Conservation (phyloP, 2,888 invertebrate species). For the Tenthredo amoena region DNA sequence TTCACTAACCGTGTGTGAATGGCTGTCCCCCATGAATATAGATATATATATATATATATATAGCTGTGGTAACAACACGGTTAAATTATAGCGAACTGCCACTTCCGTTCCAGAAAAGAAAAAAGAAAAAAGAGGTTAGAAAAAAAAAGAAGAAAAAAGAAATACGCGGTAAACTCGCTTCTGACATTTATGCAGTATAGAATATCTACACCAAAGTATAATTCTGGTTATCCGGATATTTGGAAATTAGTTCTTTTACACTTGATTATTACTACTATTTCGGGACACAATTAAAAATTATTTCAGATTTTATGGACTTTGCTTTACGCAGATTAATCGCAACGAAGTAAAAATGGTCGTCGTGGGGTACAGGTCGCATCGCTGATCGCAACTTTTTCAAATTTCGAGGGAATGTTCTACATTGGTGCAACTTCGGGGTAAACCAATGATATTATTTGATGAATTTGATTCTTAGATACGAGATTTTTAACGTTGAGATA, state of each 20-base stretch:
- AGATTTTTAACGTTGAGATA: no score
- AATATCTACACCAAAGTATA: neutral
- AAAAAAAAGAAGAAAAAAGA: neutral
- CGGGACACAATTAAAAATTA: no score
- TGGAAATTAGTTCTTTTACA: neutral
- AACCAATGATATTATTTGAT: no score
- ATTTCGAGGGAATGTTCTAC: no score
- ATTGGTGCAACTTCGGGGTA: no score
- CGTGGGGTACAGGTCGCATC: no score
- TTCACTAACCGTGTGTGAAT: conserved; percentile 77
- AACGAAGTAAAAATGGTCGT: no score
- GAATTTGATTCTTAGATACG: no score
- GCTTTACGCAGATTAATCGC: no score
- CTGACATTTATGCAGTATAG: neutral
- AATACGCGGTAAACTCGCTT: neutral
- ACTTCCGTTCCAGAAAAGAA: conserved; percentile 44
- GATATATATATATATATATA: conserved; percentile 24
- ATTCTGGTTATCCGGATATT: neutral
- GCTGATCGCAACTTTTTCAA: no score
- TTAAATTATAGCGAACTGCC: conserved; percentile 52
- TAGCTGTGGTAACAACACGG: conserved; percentile 29
- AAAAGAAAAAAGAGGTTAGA: neutral
- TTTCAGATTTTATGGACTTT: no score
- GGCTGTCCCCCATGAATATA: conserved; percentile 61
- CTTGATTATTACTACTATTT: no score